Conservation (phyloP, 2,888 invertebrate genomes). For the Mellilla xanthometata region DNA sequence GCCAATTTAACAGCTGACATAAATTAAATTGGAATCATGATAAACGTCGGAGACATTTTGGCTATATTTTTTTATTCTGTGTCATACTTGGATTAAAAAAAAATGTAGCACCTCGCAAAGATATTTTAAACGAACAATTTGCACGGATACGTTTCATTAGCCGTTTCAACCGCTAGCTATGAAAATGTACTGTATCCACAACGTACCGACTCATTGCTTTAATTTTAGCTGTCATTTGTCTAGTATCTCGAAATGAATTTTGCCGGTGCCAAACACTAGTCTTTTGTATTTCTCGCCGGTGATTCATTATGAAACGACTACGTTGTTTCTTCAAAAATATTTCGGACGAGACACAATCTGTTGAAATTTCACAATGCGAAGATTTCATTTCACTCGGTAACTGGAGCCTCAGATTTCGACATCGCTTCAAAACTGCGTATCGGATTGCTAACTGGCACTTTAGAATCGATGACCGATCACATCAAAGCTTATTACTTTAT, state of each 20-base stretch:
- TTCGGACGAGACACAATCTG: constrained; percentile 31
- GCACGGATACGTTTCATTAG: constrained; percentile 17
- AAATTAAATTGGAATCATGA: constrained; percentile 1
- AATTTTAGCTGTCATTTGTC: constrained; percentile 72
- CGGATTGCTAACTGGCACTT: constrained; percentile 15
- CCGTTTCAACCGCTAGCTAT: constrained; percentile 35
- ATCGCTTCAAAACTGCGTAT: constrained; percentile 19
- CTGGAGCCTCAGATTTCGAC: constrained; percentile 25
- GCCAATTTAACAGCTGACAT: constrained; percentile 13
- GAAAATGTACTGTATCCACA: constrained; percentile 36
- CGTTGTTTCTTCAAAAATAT: constrained; percentile 36
- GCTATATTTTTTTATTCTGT: no score
- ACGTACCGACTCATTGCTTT: constrained; percentile 51
- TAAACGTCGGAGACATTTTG: not conserved
- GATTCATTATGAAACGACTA: constrained; percentile 50
- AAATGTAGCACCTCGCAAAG: constrained; percentile 2
- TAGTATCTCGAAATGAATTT: constrained; percentile 53
- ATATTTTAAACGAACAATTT: constrained; percentile 13
- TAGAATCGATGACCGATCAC: constrained; percentile 11
- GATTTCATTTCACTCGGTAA: constrained; percentile 22
- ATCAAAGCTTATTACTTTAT: constrained; percentile 19
- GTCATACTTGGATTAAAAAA: no score
- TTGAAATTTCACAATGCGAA: constrained; percentile 21
- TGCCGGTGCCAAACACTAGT: constrained; percentile 60
- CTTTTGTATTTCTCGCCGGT: constrained; percentile 58